phyloP scores from a whole-genome alignment of 2,797 vertebrate species.

The Poecilia gillii region DNA sequence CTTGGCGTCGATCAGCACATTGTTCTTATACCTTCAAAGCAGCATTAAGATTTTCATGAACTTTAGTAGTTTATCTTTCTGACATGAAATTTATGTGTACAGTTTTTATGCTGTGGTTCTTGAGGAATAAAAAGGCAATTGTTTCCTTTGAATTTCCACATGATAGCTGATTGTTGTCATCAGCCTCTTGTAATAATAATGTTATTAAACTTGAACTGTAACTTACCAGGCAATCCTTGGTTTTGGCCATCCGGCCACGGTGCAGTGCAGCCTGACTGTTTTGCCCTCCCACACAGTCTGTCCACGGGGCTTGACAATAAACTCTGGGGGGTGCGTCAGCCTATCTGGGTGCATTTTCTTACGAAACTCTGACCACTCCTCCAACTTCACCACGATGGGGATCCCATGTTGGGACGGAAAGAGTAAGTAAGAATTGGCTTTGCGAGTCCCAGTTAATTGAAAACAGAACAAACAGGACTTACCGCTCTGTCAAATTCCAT shows the following conservation, averaged over 20 bases:
- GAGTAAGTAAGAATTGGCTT: background rate
- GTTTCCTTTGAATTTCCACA: background rate
- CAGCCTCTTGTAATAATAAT: conserved; percentile 20
- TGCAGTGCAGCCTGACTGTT: conserved; percentile 90
- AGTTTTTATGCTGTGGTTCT: conserved; percentile 10
- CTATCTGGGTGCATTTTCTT: conserved; percentile 93
- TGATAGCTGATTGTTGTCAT: conserved; percentile 5
- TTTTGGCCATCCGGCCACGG: conserved; percentile 94
- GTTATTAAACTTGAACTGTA: background rate
- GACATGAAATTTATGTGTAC: conserved; percentile 3
- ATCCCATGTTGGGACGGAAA: background rate
- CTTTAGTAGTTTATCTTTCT: conserved; percentile 19
- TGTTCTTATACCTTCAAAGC: conserved; percentile 95
- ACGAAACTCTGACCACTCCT: conserved; percentile 89
- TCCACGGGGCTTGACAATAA: conserved; percentile 90
- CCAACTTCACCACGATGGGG: conserved; percentile 78
- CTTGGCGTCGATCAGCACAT: conserved; percentile 91
- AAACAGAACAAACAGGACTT: conserved; percentile 39
- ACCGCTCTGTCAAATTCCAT: conserved; percentile 88
- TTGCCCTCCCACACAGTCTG: conserved; percentile 96
- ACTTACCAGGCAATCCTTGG: conserved; percentile 92
- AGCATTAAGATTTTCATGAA: conserved; percentile 31
- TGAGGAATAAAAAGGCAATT: conserved; percentile 16
- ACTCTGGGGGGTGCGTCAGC: conserved; percentile 90
- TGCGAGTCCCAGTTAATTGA: background rate